phyloP scores from a whole-genome alignment of 2,113 vertebrate genomes.

The Platanista minor region DNA sequence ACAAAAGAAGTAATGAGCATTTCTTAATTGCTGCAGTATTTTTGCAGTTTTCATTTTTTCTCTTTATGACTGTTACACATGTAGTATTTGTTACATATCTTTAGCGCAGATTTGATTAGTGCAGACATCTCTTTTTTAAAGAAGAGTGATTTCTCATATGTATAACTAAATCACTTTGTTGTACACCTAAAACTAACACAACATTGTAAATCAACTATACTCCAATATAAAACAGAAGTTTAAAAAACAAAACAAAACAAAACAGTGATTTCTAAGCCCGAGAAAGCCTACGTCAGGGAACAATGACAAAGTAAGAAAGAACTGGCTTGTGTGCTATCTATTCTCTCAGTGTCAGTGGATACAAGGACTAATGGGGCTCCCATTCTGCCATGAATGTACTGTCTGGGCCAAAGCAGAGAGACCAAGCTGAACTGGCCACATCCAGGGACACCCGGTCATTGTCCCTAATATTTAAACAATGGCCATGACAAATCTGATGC shows the following conservation, averaged over 20 bases:
- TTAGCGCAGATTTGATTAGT: neutral
- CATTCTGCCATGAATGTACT: neutral
- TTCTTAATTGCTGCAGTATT: neutral
- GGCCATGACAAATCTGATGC: neutral
- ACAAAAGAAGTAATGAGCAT: neutral
- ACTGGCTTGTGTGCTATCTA: neutral
- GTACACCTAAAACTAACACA: neutral
- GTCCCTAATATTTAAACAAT: neutral
- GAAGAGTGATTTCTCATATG: neutral
- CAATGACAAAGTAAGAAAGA: neutral
- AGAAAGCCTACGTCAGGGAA: neutral
- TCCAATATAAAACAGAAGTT: neutral
- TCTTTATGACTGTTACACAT: neutral
- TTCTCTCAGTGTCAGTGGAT: neutral
- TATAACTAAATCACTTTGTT: neutral
- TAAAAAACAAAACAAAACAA: neutral
- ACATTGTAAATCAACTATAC: neutral
- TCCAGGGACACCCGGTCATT: neutral
- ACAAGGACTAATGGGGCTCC: neutral
- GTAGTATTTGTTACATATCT: neutral
- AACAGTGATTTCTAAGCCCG: neutral
- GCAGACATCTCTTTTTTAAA: neutral
- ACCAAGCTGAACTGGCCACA: neutral
- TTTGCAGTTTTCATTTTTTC: neutral
- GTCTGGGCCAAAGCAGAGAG: neutral